A percentile compares a stretch with the other conserved stretches of the same genome.
Conservation (phyloP, 2,113 vertebrate species). For the Paraplagusia blochii region DNA sequence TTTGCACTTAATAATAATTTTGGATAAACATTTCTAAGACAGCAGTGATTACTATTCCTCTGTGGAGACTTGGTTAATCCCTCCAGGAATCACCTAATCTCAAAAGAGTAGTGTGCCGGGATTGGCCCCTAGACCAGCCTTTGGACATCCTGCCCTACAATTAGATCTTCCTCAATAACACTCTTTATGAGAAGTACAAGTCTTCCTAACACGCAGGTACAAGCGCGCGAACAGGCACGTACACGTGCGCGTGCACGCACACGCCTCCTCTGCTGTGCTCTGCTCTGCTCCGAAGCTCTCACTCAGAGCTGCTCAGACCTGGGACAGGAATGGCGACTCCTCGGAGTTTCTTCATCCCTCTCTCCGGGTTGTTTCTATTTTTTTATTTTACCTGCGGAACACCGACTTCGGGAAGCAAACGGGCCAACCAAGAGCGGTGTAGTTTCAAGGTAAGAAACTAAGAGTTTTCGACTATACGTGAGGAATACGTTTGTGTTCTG, state of each 20-base stretch:
- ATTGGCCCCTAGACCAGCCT: too few relatives aligned
- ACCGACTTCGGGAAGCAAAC: constrained; percentile 21
- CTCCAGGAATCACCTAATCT: too few relatives aligned
- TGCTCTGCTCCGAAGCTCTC: background rate
- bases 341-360: constrained; percentile 44
- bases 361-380: constrained; percentile 31
- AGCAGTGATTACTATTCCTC: too few relatives aligned
- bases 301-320: constrained; percentile 48
- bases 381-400: constrained; percentile 21
- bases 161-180: too few relatives aligned
- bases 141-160: too few relatives aligned
- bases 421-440: constrained; percentile 54
- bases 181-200: too few relatives aligned
- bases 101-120: too few relatives aligned
- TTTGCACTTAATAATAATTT: too few relatives aligned
- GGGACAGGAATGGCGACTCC: constrained; percentile 64
- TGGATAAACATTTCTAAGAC: too few relatives aligned
- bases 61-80: too few relatives aligned
- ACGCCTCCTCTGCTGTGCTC: background rate
- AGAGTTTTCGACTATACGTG: background rate
- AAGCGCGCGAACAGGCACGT: background rate
- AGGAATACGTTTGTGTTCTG: background rate
- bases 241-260: constrained; percentile 2
- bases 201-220: too few relatives aligned
- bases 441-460: constrained; percentile 45